Evolutionary conservation across 64 coral and sea anemone genomes (phyloP).

Genomic region (Astreopora myriophthalma): DNA sequence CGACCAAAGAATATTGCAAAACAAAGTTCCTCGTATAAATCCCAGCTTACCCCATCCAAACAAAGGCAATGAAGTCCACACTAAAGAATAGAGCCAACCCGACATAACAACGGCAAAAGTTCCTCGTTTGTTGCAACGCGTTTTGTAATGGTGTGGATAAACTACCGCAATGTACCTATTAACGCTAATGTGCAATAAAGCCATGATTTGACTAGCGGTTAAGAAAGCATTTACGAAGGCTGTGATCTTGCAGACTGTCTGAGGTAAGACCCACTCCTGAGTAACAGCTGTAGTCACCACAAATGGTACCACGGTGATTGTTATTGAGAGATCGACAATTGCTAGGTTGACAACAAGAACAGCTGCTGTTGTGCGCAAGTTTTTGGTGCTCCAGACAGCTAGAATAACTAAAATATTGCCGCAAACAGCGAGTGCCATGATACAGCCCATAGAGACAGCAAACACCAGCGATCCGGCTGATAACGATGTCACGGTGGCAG

Average conservation of each 20-base stretch:
- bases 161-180: slow-evolving; percentile 88
- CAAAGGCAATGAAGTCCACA: slow-evolving; percentile 92
- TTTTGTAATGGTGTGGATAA: slow-evolving; percentile 83
- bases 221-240: slow-evolving; percentile 96
- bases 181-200: slow-evolving; percentile 88
- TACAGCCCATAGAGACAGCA: slow-evolving; percentile 41
- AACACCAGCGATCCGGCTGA: background rate
- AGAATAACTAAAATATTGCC: slow-evolving; percentile 78
- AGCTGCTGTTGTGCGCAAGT: slow-evolving; percentile 67
- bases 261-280: slow-evolving; percentile 52
- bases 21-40: slow-evolving; percentile 88
- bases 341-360: slow-evolving; percentile 88
- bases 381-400: slow-evolving; percentile 76
- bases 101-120: slow-evolving; percentile 63
- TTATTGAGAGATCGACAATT: slow-evolving; percentile 76
- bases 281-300: slow-evolving; percentile 74
- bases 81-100: slow-evolving; percentile 75
- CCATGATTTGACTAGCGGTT: slow-evolving; percentile 88
- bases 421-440: slow-evolving; percentile 65
- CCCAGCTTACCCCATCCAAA: slow-evolving; percentile 91
- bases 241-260: slow-evolving; percentile 55
- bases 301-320: slow-evolving; percentile 86
- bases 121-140: slow-evolving; percentile 61
- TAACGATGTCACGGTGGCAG: background rate
- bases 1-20: slow-evolving; percentile 93